Evolutionary conservation across 2,113 vertebrate species (phyloP).

Genomic region (Thomomys bottae): DNA sequence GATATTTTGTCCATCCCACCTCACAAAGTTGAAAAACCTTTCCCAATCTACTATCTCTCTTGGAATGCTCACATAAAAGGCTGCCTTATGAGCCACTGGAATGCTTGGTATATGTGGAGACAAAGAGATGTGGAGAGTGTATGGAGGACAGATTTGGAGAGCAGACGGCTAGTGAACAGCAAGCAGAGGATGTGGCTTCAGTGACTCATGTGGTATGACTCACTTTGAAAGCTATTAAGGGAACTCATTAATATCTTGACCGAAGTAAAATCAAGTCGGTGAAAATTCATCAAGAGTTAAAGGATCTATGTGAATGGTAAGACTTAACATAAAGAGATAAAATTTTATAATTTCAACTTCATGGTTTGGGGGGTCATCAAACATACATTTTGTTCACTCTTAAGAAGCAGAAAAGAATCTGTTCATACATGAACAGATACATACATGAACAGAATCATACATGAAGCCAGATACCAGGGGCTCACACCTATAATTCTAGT

Average conservation of each 20-base stretch:
- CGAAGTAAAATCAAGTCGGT: slow-evolving; percentile 27
- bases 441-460: background rate
- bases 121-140: background rate
- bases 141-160: background rate
- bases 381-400: slow-evolving; percentile 32
- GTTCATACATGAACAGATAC: too few species aligned
- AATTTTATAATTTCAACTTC: too few species aligned
- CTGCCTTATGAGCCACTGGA: background rate
- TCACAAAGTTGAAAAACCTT: background rate
- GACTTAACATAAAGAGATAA: background rate
- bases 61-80: background rate
- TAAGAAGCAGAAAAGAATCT: background rate
- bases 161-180: background rate
- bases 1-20: background rate
- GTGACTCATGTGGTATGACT: slow-evolving; percentile 25
- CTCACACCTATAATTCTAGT: too few species aligned
- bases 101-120: background rate
- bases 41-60: background rate
- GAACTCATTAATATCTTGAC: slow-evolving; percentile 22
- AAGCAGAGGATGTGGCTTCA: background rate
- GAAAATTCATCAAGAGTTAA: slow-evolving; percentile 48
- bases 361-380: background rate
- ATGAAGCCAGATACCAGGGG: too few species aligned
- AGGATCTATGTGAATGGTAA: slow-evolving; percentile 18
- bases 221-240: slow-evolving; percentile 30